These are phyloP conservation scores for Eidolon dupreanum DNA, from an alignment of 2,797 vertebrate genomes.

Conservation along the genomic window DNA sequence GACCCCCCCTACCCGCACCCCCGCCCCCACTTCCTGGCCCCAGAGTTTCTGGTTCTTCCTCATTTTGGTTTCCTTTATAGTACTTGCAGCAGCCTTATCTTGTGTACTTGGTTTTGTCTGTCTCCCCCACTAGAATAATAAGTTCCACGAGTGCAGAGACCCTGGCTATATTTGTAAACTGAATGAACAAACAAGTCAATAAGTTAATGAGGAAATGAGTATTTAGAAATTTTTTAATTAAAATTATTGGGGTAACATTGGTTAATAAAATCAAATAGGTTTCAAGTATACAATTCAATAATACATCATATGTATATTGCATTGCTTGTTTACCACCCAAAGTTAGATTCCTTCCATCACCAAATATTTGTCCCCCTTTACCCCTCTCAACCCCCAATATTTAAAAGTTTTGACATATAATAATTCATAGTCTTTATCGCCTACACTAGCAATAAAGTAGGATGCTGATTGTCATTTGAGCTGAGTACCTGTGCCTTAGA, in stretches of 20 bases:
- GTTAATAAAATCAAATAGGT: too few relatives aligned
- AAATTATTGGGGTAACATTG: too few relatives aligned
- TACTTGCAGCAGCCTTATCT: neutral
- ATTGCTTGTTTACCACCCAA: too few relatives aligned
- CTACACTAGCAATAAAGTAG: neutral
- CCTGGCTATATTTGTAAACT: neutral
- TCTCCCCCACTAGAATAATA: neutral
- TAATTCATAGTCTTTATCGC: neutral
- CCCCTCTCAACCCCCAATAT: neutral
- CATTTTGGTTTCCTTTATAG: neutral
- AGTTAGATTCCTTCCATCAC: too few relatives aligned
- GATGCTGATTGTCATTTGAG: neutral
- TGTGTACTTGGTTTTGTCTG: slow-evolving; percentile 35
- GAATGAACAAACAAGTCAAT: neutral
- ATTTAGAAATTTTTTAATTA: neutral
- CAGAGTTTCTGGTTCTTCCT: neutral
- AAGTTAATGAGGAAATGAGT: slow-evolving; percentile 37
- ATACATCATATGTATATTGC: too few relatives aligned
- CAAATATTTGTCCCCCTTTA: too few relatives aligned
- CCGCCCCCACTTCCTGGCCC: neutral
- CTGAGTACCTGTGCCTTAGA: neutral
- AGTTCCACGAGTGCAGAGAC: neutral
- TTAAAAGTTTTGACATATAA: slow-evolving; percentile 8
- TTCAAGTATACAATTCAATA: too few relatives aligned
- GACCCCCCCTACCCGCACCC: too few relatives aligned